Base-by-base conservation (phyloP, 1,140 invertebrate genomes). In the Pteromalus puparum region DNA sequence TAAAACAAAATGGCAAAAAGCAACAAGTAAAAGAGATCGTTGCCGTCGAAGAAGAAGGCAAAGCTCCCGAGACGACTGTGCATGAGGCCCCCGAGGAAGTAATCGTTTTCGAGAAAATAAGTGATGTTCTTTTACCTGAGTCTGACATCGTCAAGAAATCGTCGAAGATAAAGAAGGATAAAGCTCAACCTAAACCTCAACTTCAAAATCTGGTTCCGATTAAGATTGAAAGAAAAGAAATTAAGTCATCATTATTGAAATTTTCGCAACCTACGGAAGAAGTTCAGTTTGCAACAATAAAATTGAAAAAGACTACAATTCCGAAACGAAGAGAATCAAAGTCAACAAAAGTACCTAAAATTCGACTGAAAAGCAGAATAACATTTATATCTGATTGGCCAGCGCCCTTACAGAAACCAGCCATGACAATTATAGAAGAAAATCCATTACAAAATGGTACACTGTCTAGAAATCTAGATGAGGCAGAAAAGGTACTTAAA, bases 381-480 rank as follows among this genome's bases (percentile, higher is more conserved):
- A 93, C 90, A 75, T 93, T 93, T 83, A 89, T 95, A 15, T 92
- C 90, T 65, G 94, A 95, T 83, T 96, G 95, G 93, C 95, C 95
- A 28, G 93, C 95, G 83, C 86, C 91, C 86, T 89, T 94, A 85
- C 89, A 93, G 53, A 92, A 92, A 83, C 93, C 94, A 3, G 81
- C 90, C 24, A 91, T 95, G 24, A 93, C 92, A 21, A 88, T 89
- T 75, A 82, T 95, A 1, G 93, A 94, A 87, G 93, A 94, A 87
- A 93, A 94, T 88, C 91, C 92, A 84, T 92, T 93, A 24, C 93
- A 96, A 91, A 93, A 93, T 88, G 96, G 96, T 38, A 94, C 95
- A 84, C 86, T 96, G 26, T 96, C 95, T 1, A 93, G 96, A 91
- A 96, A 96, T 91, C 92, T 95, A 0, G 94, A 95, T 90, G 96